A percentile compares a stretch with the other conserved stretches of the same genome.
phyloP scores from a whole-genome alignment of 2,113 vertebrate genomes.

The Microcebus jonahi region DNA sequence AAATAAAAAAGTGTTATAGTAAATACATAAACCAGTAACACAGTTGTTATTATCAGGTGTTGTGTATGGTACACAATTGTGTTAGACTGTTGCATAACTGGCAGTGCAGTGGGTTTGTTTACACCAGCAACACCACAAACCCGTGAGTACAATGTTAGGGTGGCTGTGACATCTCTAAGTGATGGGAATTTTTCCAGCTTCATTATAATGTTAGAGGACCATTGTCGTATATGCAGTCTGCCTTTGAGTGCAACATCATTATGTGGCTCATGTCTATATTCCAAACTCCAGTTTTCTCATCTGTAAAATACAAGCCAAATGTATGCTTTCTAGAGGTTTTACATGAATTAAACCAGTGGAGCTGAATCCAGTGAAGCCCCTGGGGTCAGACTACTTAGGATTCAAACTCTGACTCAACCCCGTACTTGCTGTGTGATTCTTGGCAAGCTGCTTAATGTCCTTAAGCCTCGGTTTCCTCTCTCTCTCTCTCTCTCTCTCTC shows the following conservation, averaged over 20 bases:
- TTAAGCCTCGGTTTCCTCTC: background rate
- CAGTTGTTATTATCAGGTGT: background rate
- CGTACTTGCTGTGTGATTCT: background rate
- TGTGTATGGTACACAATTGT: background rate
- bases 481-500: too few relatives aligned
- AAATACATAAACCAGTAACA: background rate
- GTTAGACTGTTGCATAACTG: background rate
- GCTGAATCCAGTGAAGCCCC: background rate
- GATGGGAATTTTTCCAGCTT: background rate
- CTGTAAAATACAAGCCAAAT: background rate
- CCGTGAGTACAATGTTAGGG: background rate
- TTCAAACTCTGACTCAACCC: background rate
- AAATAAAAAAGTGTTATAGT: background rate
- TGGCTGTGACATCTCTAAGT: background rate
- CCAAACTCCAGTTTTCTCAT: constrained; percentile 7
- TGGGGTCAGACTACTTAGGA: background rate
- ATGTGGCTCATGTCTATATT: background rate
- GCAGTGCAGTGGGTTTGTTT: background rate
- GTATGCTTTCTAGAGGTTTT: background rate
- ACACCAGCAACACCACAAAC: background rate
- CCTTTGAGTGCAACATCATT: background rate
- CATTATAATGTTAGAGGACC: background rate
- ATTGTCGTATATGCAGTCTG: background rate
- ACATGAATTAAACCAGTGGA: background rate
- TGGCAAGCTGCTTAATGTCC: background rate